Conservation (phyloP, 2,888 invertebrate species). For the Torymus auratus region DNA sequence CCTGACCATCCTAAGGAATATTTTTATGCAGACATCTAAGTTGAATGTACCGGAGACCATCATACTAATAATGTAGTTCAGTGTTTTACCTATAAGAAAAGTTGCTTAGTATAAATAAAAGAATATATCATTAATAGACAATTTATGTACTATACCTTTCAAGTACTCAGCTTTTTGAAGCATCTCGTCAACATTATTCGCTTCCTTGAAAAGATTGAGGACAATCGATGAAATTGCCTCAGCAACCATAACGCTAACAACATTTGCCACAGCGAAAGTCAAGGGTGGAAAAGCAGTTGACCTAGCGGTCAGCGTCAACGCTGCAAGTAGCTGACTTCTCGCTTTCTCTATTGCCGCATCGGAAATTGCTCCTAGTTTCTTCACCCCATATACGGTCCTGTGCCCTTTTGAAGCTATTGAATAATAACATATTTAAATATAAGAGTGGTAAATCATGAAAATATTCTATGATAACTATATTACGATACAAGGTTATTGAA, state of each 20-base stretch:
- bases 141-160: conserved; percentile 35
- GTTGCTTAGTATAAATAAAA: neutral
- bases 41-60: conserved; percentile 45
- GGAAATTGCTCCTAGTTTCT: conserved; percentile 23
- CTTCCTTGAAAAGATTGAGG: conserved; percentile 47
- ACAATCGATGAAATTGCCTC: conserved; percentile 46
- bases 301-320: conserved; percentile 33
- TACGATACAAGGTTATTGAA: too few species aligned
- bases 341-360: conserved; percentile 30
- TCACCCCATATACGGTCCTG: conserved; percentile 48
- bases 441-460: too few species aligned
- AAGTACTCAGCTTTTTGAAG: conserved; percentile 49
- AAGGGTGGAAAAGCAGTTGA: conserved; percentile 53
- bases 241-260: conserved; percentile 47
- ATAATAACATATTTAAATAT: neutral
- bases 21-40: conserved; percentile 41
- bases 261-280: conserved; percentile 49
- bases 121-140: neutral
- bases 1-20: conserved; percentile 53
- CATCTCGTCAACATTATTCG: conserved; percentile 49
- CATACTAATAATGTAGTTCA: conserved; percentile 52
- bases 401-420: conserved; percentile 43
- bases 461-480: too few species aligned
- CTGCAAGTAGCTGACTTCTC: conserved; percentile 44
- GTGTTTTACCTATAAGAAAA: conserved; percentile 42